Evolutionary conservation across 2,797 vertebrate genomes (phyloP).

Genomic region (Tenualosa thibaudeaui): DNA sequence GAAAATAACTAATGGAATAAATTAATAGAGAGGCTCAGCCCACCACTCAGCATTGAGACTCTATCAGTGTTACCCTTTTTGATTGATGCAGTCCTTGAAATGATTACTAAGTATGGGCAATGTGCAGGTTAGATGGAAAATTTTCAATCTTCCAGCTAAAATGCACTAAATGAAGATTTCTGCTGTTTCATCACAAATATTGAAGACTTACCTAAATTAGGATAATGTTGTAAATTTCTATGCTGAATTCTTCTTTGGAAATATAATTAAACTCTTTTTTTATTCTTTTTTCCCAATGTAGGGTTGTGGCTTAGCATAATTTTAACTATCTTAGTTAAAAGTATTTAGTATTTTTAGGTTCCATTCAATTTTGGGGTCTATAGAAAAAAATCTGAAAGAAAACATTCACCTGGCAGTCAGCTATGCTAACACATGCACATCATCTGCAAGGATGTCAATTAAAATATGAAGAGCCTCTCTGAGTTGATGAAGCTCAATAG

Average conservation of each 20-base stretch:
- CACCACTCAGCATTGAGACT: background rate
- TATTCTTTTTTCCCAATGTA: too few species aligned
- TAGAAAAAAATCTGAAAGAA: too few species aligned
- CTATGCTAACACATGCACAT: background rate
- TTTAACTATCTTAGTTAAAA: too few species aligned
- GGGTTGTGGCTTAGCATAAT: too few species aligned
- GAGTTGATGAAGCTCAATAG: background rate
- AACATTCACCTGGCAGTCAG: too few species aligned
- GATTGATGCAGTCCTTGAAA: conserved; percentile 2
- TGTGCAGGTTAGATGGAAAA: background rate
- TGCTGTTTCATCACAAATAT: background rate
- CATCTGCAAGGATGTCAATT: background rate
- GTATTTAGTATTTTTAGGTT: too few species aligned
- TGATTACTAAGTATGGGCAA: background rate
- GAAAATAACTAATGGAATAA: background rate
- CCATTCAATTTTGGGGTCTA: too few species aligned
- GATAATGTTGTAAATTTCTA: background rate
- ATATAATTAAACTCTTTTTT: too few species aligned
- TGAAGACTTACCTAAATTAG: background rate
- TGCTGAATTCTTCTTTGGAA: too few species aligned
- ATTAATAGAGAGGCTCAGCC: background rate
- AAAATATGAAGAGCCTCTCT: background rate
- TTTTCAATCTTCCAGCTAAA: background rate
- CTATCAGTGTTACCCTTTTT: too few species aligned
- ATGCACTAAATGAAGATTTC: background rate